These are phyloP conservation scores for Cosmia trapezina DNA, from an alignment of 2,888 invertebrate species.

Conservation along the genomic window DNA sequence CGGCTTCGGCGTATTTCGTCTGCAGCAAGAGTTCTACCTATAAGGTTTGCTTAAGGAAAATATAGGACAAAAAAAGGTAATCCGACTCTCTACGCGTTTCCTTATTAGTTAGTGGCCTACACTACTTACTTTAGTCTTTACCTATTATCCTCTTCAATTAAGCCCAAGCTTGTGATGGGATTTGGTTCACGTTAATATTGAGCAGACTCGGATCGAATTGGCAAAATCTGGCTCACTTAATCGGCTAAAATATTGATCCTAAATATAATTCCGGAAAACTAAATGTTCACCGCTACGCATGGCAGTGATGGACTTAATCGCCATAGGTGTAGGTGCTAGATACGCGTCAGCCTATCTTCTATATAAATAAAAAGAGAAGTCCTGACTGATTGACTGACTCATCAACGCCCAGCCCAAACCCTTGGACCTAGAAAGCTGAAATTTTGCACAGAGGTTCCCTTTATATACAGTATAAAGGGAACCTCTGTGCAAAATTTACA, in stretches of 20 bases:
- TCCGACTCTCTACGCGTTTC: neutral
- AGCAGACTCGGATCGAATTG: neutral
- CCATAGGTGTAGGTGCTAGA: no score
- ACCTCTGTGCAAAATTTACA: no score
- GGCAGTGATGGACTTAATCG: neutral
- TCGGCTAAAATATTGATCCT: neutral
- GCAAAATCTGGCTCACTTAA: neutral
- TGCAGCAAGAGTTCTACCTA: neutral
- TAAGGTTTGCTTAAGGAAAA: conserved; percentile 1
- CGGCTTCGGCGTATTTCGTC: neutral
- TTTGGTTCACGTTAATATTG: neutral
- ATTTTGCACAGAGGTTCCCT: no score
- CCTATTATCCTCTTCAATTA: neutral
- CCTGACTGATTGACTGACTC: no score
- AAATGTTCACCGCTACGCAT: neutral
- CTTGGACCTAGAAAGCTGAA: no score
- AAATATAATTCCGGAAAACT: neutral
- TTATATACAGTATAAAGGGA: no score
- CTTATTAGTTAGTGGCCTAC: neutral
- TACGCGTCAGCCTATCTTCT: no score
- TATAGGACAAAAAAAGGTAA: neutral
- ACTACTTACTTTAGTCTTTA: no score
- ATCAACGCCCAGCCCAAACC: no score
- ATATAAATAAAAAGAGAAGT: no score
- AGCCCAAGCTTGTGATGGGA: neutral